A percentile compares a stretch with the other conserved stretches of the same genome.
Evolutionary conservation across 1,140 invertebrate species (phyloP).

Genomic region (Chelonus insularis): DNA sequence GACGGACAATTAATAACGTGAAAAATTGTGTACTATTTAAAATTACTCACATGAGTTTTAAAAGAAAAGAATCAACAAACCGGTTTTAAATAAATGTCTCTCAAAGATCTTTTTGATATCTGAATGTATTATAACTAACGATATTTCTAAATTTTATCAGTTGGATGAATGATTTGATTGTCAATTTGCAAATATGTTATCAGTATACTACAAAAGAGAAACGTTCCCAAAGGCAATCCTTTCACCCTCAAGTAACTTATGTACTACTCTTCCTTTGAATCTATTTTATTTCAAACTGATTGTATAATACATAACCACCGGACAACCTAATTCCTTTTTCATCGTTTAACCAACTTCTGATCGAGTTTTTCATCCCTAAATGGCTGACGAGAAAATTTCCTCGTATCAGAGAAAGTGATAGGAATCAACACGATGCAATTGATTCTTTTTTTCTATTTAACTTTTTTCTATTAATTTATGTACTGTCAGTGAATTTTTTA

Average conservation of each 20-base stretch:
- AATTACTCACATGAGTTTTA: too few species aligned
- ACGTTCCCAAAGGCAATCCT: constrained; percentile 1
- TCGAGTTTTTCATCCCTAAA: constrained; percentile 13
- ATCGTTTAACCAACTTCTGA: constrained; percentile 4
- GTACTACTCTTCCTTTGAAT: neutral
- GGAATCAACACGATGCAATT: neutral
- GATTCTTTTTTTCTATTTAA: neutral
- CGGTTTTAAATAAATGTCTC: constrained; percentile 11
- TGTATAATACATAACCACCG: constrained; percentile 16
- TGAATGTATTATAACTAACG: too few species aligned
- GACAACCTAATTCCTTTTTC: constrained; percentile 8
- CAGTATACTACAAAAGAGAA: neutral
- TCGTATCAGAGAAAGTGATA: constrained; percentile 26
- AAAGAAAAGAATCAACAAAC: constrained; percentile 7
- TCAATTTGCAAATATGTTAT: neutral
- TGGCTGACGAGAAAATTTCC: constrained; percentile 25
- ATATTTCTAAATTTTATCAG: too few species aligned
- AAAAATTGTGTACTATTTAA: constrained; percentile 14
- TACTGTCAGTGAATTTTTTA: too few species aligned
- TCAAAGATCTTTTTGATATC: too few species aligned
- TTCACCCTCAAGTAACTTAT: neutral
- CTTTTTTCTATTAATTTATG: neutral
- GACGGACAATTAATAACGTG: neutral
- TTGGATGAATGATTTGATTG: neutral
- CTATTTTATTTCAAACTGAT: constrained; percentile 8